phyloP scores from a whole-genome alignment of 2,113 vertebrate genomes.

The Megalops atlanticus region DNA sequence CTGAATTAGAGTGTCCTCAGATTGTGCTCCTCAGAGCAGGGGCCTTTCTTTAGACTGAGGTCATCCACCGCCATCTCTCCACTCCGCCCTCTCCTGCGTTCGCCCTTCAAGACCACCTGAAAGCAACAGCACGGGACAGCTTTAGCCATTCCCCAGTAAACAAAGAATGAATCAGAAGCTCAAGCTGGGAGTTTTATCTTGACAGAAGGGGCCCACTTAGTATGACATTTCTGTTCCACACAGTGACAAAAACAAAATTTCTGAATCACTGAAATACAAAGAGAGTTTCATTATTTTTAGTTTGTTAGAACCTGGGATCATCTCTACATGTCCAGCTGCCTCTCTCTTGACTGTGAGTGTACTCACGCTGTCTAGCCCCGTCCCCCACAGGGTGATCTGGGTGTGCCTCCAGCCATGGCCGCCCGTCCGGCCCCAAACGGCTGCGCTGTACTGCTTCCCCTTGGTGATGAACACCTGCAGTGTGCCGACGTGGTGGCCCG shows the following conservation, averaged over 20 bases:
- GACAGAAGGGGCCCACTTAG: too few relatives aligned
- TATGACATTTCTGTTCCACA: too few relatives aligned
- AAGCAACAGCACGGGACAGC: slow-evolving; percentile 6
- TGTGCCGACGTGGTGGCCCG: slow-evolving; percentile 79
- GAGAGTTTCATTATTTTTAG: too few relatives aligned
- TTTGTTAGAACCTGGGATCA: not conserved
- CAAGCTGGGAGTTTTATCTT: too few relatives aligned
- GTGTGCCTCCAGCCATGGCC: slow-evolving; percentile 81
- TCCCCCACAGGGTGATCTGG: slow-evolving; percentile 71
- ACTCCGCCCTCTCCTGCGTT: slow-evolving; percentile 75
- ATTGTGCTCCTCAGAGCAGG: slow-evolving; percentile 80
- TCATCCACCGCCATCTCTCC: slow-evolving; percentile 92
- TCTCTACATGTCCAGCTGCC: not conserved
- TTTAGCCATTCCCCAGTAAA: not conserved
- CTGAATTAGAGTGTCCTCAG: slow-evolving; percentile 64
- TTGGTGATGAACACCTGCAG: slow-evolving; percentile 90
- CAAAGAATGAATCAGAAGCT: too few relatives aligned
- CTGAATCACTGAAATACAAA: too few relatives aligned
- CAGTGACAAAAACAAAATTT: too few relatives aligned
- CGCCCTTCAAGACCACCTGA: slow-evolving; percentile 93
- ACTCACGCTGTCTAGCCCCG: slow-evolving; percentile 80
- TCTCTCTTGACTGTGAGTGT: not conserved
- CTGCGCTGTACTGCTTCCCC: slow-evolving; percentile 74
- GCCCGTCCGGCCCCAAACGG: slow-evolving; percentile 79
- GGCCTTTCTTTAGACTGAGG: slow-evolving; percentile 83